A percentile compares a stretch with the other conserved stretches of the same genome.
phyloP scores from a whole-genome alignment of 2,113 vertebrate genomes.

The Tragelaphus strepsiceros region DNA sequence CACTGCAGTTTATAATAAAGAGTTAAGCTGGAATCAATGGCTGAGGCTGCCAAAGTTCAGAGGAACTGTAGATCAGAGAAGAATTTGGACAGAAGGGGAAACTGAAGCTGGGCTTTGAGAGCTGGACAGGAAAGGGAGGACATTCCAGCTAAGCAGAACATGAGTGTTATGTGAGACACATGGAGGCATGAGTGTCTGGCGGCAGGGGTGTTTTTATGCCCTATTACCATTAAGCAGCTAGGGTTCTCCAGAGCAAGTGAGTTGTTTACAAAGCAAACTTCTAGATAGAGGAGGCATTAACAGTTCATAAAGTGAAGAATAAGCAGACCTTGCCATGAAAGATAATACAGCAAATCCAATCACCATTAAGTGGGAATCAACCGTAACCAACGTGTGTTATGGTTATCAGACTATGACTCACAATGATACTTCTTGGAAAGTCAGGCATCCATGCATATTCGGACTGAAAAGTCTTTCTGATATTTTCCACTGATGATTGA shows the following conservation, averaged over 20 bases:
- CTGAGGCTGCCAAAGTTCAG: not conserved
- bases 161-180: not conserved
- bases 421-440: constrained; percentile 16
- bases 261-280: not conserved
- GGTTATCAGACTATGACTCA: not conserved
- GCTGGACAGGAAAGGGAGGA: not conserved
- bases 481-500: constrained; percentile 20
- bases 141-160: not conserved
- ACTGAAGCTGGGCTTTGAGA: not conserved
- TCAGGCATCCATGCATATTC: not conserved
- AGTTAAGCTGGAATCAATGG: not conserved
- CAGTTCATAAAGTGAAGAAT: not conserved
- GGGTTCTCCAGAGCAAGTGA: not conserved
- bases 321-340: not conserved
- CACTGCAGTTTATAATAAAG: not conserved
- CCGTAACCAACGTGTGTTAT: not conserved
- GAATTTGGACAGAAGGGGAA: not conserved
- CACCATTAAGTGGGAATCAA: not conserved
- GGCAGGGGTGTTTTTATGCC: not conserved
- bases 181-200: accelerated
- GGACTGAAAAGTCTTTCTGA: not conserved
- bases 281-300: not conserved
- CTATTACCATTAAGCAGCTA: not conserved
- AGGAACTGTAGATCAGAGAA: not conserved
- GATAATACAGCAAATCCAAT: not conserved